phyloP scores from a whole-genome alignment of 2,113 vertebrate species.

The Catagonus wagneri region DNA sequence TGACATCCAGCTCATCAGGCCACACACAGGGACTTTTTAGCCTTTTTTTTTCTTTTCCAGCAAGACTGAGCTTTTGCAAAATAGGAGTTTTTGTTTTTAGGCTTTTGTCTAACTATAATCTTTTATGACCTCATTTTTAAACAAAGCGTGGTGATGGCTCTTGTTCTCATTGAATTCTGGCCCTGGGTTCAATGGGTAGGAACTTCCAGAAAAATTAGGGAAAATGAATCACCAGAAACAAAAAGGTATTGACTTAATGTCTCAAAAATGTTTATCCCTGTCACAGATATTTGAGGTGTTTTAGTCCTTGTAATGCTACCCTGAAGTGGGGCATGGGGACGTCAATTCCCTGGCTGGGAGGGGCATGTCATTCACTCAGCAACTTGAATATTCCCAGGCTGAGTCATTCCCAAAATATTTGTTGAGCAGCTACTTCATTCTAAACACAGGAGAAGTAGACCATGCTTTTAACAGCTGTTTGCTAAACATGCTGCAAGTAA shows the following conservation, averaged over 20 bases:
- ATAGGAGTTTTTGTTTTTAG: neutral
- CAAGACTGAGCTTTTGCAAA: neutral
- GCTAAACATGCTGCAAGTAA: neutral
- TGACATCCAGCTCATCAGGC: neutral
- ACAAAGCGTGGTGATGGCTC: neutral
- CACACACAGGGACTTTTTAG: neutral
- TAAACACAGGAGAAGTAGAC: neutral
- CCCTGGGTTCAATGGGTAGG: neutral
- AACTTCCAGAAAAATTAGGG: neutral
- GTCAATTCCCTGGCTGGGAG: slow-evolving; percentile 7
- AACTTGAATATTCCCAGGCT: neutral
- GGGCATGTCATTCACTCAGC: neutral
- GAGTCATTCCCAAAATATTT: slow-evolving; percentile 52
- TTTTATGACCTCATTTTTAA: slow-evolving; percentile 23
- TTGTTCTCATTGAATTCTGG: neutral
- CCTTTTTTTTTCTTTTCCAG: neutral
- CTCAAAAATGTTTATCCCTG: neutral
- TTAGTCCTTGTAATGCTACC: neutral
- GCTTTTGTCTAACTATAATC: neutral
- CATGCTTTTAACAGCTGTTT: neutral
- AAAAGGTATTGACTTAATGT: slow-evolving; percentile 15
- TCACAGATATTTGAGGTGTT: slow-evolving; percentile 39
- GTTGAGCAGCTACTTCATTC: neutral
- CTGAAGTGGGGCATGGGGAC: neutral
- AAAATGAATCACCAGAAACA: slow-evolving; percentile 3